Percentiles rank a stretch among this genome's conserved stretches.
Evolutionary conservation across 2,113 vertebrate genomes (phyloP).

Genomic region (Pituophis catenifer): DNA sequence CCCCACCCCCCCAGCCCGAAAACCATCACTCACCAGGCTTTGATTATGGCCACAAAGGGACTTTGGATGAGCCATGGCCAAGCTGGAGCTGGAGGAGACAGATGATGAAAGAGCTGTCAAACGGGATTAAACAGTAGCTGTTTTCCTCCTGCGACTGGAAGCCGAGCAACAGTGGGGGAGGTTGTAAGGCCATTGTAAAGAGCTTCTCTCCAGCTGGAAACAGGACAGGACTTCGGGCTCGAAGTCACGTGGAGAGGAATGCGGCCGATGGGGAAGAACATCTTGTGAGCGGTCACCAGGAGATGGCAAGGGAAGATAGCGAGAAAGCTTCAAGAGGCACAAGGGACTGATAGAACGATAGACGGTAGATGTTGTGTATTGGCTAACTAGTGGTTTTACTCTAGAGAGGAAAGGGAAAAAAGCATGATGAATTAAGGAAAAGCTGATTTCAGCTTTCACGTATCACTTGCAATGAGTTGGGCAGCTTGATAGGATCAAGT

Average conservation of each 20-base stretch:
- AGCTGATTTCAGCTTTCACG: neutral
- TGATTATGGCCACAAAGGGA: slow-evolving; percentile 68
- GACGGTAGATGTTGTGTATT: neutral
- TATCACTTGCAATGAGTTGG: neutral
- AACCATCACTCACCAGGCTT: slow-evolving; percentile 68
- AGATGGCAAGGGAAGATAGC: neutral
- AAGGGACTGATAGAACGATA: neutral
- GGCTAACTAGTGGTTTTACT: neutral
- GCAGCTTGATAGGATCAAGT: neutral
- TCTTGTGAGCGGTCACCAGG: neutral
- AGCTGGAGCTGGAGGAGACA: slow-evolving; percentile 58
- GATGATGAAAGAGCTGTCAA: slow-evolving; percentile 72
- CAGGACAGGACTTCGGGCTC: slow-evolving; percentile 16
- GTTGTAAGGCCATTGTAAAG: slow-evolving; percentile 46
- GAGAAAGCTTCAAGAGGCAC: neutral
- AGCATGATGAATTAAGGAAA: neutral
- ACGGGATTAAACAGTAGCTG: slow-evolving; percentile 66
- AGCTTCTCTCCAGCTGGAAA: slow-evolving; percentile 23
- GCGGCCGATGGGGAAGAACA: neutral
- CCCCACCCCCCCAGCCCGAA: neutral
- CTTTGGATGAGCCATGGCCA: slow-evolving; percentile 59
- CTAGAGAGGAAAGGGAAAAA: neutral
- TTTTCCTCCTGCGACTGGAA: slow-evolving; percentile 56
- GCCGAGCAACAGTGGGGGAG: slow-evolving; percentile 38
- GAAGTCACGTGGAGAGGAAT: neutral